phyloP scores from a whole-genome alignment of 2,888 invertebrate species.

The Ferdinandea cuprea region DNA sequence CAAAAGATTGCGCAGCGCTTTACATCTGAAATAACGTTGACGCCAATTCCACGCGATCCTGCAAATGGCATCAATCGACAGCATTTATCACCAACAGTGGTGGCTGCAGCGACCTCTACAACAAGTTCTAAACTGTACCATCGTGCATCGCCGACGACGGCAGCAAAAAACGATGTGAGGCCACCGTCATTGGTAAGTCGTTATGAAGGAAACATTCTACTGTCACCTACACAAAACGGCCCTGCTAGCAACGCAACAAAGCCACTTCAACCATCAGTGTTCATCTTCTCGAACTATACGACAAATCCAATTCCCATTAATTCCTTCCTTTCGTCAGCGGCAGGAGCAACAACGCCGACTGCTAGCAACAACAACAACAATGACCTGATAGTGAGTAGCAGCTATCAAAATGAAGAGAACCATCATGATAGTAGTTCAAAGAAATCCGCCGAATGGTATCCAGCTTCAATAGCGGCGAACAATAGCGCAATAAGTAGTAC shows the following conservation, averaged over 20 bases:
- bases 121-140: conserved; percentile 23
- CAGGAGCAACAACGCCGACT: conserved; percentile 56
- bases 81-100: conserved; percentile 34
- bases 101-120: conserved; percentile 63
- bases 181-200: conserved; percentile 15
- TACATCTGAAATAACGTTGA: conserved; percentile 74
- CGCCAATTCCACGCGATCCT: conserved; percentile 71
- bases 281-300: conserved; percentile 81
- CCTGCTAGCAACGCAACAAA: conserved; percentile 76
- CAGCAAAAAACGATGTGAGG: conserved; percentile 15
- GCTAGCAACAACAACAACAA: conserved; percentile 74
- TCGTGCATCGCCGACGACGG: background rate
- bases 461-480: conserved; percentile 76
- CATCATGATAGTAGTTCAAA: conserved; percentile 66
- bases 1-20: conserved; percentile 62
- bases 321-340: conserved; percentile 51
- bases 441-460: conserved; percentile 75
- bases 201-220: conserved; percentile 75
- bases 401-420: conserved; percentile 80
- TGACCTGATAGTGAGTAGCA: conserved; percentile 73
- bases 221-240: conserved; percentile 71
- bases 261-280: conserved; percentile 81
- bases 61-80: conserved; percentile 31
- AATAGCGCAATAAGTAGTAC: conserved; percentile 70
- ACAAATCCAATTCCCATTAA: conserved; percentile 76